These are phyloP conservation scores for Ammospiza maritima DNA, from an alignment of 2,797 vertebrate species.

Conservation along the genomic window DNA sequence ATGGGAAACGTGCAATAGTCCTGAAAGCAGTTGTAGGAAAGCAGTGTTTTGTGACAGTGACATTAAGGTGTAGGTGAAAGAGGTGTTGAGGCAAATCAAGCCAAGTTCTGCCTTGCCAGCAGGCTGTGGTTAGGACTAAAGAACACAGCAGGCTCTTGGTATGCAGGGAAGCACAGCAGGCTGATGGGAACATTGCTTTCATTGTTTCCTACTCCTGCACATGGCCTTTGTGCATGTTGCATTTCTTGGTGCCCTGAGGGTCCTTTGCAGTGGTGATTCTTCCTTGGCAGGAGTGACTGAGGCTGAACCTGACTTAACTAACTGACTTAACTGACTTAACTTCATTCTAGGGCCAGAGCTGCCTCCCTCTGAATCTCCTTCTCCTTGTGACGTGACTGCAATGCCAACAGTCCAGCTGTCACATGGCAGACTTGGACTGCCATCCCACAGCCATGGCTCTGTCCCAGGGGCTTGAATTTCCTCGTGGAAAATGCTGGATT, in stretches of 20 bases:
- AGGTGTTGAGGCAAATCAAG: background rate
- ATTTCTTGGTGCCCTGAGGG: background rate
- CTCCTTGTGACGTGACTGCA: background rate
- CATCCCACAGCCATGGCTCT: background rate
- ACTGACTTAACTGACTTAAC: too few relatives aligned
- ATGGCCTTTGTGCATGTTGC: background rate
- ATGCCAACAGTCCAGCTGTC: background rate
- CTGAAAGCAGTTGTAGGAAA: background rate
- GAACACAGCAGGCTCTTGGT: background rate
- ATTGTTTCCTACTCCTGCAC: background rate
- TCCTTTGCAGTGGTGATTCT: background rate
- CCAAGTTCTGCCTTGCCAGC: background rate
- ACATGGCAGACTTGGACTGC: background rate
- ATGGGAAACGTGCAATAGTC: constrained; percentile 19
- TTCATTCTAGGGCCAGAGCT: background rate
- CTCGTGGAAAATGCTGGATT: background rate
- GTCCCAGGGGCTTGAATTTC: background rate
- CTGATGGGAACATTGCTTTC: background rate
- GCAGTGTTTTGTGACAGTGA: background rate
- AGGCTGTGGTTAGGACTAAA: background rate
- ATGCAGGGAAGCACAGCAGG: background rate
- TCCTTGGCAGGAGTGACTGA: background rate
- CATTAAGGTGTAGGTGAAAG: background rate
- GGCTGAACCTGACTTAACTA: background rate
- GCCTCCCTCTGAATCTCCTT: background rate